Evolutionary conservation across 2,113 vertebrate species (phyloP).

Genomic region (Menidia beryllina): DNA sequence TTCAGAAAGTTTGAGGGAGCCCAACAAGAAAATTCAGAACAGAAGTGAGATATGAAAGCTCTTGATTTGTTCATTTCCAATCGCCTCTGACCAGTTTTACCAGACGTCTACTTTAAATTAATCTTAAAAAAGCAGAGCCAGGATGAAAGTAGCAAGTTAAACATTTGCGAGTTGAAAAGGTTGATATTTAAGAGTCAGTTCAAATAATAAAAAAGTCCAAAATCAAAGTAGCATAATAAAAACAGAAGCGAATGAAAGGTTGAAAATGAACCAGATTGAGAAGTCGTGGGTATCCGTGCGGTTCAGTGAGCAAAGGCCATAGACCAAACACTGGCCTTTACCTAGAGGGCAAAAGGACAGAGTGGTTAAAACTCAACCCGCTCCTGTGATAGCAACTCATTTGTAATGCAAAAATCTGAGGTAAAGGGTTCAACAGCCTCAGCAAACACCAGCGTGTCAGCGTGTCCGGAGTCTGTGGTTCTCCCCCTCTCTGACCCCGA

Average conservation of each 20-base stretch:
- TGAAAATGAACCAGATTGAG: too few species aligned
- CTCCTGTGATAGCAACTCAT: slow-evolving; percentile 2
- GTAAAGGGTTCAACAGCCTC: slow-evolving; percentile 35
- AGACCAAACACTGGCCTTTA: background rate
- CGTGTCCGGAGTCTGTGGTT: background rate
- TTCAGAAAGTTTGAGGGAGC: background rate
- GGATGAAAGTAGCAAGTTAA: background rate
- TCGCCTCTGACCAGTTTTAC: background rate
- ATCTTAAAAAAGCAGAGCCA: background rate
- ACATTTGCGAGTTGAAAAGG: too few species aligned
- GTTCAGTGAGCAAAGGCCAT: slow-evolving; percentile 14
- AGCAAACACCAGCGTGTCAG: slow-evolving; percentile 42
- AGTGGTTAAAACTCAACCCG: slow-evolving; percentile 23
- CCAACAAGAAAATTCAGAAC: background rate
- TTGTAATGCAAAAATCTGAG: slow-evolving; percentile 45
- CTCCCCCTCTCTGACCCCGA: background rate
- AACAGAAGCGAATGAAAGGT: too few species aligned
- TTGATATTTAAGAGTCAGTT: too few species aligned
- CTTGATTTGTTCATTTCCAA: background rate
- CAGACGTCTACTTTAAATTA: background rate
- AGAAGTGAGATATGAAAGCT: background rate
- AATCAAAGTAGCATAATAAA: too few species aligned
- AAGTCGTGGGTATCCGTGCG: background rate
- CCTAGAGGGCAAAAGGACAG: background rate
- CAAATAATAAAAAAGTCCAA: too few species aligned